Evolutionary conservation across 1,140 invertebrate species (phyloP), one percentile per base, ranked within the genome.

Genomic region (Trichogramma pretiosum): DNA sequence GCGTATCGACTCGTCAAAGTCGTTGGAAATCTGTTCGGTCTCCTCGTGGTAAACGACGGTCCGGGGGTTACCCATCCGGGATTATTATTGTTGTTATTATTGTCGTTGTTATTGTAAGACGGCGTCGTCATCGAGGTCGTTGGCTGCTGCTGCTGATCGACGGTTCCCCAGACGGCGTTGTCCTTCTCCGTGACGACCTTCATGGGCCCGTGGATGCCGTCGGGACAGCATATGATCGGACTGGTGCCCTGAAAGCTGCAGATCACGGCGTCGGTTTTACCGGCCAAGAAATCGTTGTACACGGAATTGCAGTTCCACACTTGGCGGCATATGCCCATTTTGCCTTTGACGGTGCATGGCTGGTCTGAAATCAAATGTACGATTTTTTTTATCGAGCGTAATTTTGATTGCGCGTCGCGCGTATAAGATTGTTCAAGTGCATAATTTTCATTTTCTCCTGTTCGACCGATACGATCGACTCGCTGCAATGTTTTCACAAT

Each of bases 151-250:
- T n/a, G n/a, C n/a, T n/a, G n/a, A n/a, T n/a, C n/a, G n/a, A n/a
- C n/a, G n/a, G n/a, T n/a, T n/a, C 14, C 17, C 26, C 40, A 19
- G 2, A 16, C 14, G n/a, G n/a, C n/a, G n/a, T n/a, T n/a, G n/a
- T n/a, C n/a, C n/a, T n/a, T n/a, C n/a, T n/a, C n/a, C n/a, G n/a
- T n/a, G n/a, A n/a, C n/a, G n/a, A n/a, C n/a, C n/a, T n/a, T 30
- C n/a, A 46, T 24, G 3, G 10, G 22, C 17, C 26, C 10, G 38
- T 8, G 18, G 7, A 3, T 7, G 13, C 36, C 23, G 21, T 10
- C 35, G 5, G 66, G 66, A 43, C 68, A 70, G 30, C 68, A 70
- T 0, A 70, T 55, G 1, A 69, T 19, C 1, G 61, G 60, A 0
- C 57, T 48, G 0, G 32, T 48, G 26, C 24, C 13, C 9, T 28